Evolutionary conservation across 2,888 invertebrate species (phyloP), one percentile per base, ranked within the genome.

Genomic region (Diarsia dahlii): DNA sequence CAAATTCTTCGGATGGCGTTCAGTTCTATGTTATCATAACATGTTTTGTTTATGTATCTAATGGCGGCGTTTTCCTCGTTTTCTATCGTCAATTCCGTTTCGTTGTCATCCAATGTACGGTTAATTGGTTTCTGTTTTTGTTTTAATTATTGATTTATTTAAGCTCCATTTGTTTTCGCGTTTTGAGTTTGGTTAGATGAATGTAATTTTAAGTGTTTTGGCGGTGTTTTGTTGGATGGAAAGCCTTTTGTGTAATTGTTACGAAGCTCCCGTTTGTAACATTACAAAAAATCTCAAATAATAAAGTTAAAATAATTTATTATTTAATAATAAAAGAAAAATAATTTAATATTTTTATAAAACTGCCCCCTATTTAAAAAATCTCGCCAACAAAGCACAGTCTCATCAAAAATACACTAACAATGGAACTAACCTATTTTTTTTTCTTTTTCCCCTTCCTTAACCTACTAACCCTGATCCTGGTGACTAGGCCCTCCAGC

Each of bases 401-500:
- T 73, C 79, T 18, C 56, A 46, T 34, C 52, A 72, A 81, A 80
- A 52, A 60, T 23, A 3, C 78, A 91, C 92, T 95, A 94, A 95
- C 94, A 92, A 75, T 58, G 85, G 73, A 83, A 95, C 95, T 96
- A 96, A 96, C 95, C 91, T 87, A 86, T 86, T 90, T 90, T 91
- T 93, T 94, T 95, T 92, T 91, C 88, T 88, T 83, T 87, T 82
- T 82, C 81, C 76, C 83, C 46, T 90, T 87, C 86, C 89, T 91
- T 94, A 95, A 95, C 94, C 95, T 92, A 96, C 96, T 96, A 96
- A 96, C 96, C 95, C 93, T 90, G 84, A 84, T 95, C 95, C 95
- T 97, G 97, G 97, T 97, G 97, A 96, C 96, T 50, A 96, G 96
- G 96, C 91, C 96, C 97, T 88, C 97, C 97, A 94, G 97, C 97